Evolutionary conservation across 2,113 vertebrate species (phyloP), one percentile per base, ranked within the genome.

Genomic region (Sarotherodon lohbergeri): DNA sequence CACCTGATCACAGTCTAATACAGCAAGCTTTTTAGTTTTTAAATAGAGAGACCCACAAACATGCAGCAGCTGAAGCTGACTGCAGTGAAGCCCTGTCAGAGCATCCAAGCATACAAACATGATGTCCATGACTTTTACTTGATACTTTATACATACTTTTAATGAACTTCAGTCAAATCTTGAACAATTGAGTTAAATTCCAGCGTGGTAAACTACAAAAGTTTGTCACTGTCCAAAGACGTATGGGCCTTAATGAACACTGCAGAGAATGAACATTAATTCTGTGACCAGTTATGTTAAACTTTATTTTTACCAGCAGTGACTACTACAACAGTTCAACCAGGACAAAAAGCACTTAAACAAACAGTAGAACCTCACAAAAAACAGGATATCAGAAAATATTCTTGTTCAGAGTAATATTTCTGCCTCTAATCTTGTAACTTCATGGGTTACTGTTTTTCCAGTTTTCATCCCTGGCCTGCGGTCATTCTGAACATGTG

Each of bases 291-390:
- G 29, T 61, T 9, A 3, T 17, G 57, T 61, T 29, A 59, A 59
- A 63, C 17, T 2, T 63, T 17, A 13, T 57, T 27, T 24, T 27
- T 27, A 63, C 29, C 9, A 34, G 59, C 59, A 63, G 29, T 34
- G 17, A 63, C 59, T 32, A 17, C 29, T 11, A 3, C 59, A 63
- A 34, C 5, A 63, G 32, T 34, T 34, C 29, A 34, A 63, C 16
- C 59, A 63, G 29, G 59, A 63, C 29, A 19, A 34, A 63, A 63
- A 63, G 0, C 59, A 63, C 29, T 11, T 34, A 4, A 63, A 63
- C 59, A 34, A 34, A 34, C 0, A 63, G 0, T 19, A 34, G 34
- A 63, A 63, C 1, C 32, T 63, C 29, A 0, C 9, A 39, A 19
- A 66, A 66, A 4, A 36, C 9, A 66, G 34, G 61, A 66, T n/a